These are phyloP conservation scores for Chrysochloris asiatica DNA, from an alignment of 2,113 vertebrate genomes.

Conservation along the genomic window DNA sequence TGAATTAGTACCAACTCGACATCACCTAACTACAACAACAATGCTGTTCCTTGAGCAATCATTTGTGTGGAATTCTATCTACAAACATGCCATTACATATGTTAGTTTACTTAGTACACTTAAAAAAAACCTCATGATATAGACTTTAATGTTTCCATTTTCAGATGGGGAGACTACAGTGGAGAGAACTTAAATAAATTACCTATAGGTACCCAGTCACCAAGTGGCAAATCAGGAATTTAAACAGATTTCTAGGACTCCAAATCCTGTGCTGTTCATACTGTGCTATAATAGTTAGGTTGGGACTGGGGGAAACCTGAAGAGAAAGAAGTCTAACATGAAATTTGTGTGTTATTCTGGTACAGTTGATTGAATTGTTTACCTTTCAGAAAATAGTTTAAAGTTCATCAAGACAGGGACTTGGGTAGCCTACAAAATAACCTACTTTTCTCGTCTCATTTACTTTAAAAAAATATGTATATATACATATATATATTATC, in stretches of 20 bases:
- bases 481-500: neutral
- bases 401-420: neutral
- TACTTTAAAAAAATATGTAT: neutral
- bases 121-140: neutral
- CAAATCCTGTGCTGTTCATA: neutral
- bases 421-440: conserved; percentile 29
- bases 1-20: too few species aligned
- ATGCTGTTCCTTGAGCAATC: too few species aligned
- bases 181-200: neutral
- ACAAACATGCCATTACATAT: neutral
- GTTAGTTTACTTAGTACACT: neutral
- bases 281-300: neutral
- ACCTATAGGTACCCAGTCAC: neutral
- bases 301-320: neutral
- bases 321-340: neutral
- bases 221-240: neutral
- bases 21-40: too few species aligned
- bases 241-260: neutral
- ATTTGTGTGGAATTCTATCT: too few species aligned
- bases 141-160: conserved; percentile 1
- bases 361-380: neutral
- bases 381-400: neutral
- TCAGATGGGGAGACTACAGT: neutral
- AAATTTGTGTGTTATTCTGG: conserved; percentile 21
- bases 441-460: neutral